Evolutionary conservation across 2,888 invertebrate species (phyloP).

Genomic region (Mantis religiosa): DNA sequence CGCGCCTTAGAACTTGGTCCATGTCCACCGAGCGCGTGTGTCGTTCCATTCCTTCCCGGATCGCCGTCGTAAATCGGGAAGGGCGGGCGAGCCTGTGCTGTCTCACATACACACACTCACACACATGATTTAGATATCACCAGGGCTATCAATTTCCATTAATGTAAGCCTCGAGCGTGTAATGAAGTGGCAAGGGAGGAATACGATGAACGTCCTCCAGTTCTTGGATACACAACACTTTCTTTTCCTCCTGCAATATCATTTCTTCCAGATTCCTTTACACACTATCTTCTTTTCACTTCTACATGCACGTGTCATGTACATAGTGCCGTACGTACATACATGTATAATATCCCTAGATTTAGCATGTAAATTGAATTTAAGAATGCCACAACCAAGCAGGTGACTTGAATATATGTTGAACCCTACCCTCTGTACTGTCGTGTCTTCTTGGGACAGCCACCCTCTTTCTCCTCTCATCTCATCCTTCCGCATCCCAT

Average conservation of each 20-base stretch:
- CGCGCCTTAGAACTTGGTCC: neutral
- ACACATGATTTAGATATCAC: conserved; percentile 34
- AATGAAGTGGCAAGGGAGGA: conserved; percentile 33
- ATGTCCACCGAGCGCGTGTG: neutral
- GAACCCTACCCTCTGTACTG: no score
- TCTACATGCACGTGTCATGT: no score
- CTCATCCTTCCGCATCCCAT: no score
- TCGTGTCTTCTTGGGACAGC: no score
- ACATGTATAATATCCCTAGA: no score
- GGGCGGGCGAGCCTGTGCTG: neutral
- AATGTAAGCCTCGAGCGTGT: conserved; percentile 30
- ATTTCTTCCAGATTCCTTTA: no score
- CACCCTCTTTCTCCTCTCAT: no score
- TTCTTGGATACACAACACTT: neutral
- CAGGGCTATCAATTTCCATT: conserved; percentile 34
- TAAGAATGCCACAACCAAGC: no score
- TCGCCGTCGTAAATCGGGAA: neutral
- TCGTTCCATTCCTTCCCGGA: neutral
- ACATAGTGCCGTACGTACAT: no score
- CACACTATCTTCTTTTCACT: no score
- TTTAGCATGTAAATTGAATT: no score
- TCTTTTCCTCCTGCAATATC: neutral
- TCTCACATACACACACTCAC: neutral
- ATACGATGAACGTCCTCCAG: neutral
- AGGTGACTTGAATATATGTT: no score